Conservation (phyloP, 1,140 invertebrate species). For the Sweltsa coloradensis region DNA sequence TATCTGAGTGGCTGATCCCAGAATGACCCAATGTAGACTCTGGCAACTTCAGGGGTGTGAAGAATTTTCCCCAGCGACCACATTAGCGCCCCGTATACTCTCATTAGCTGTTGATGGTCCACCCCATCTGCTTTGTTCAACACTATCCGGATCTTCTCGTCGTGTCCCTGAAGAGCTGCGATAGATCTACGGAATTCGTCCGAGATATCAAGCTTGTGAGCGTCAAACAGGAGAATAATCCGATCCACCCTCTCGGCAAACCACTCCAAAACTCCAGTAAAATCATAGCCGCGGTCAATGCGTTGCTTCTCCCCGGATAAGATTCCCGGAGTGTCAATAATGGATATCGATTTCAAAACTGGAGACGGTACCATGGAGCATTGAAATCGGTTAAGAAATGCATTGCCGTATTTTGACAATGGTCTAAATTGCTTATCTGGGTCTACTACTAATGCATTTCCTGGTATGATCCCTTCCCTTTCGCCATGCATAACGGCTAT, state of each 20-base stretch:
- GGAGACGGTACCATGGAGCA: conserved; percentile 76
- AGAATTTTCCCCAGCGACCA: conserved; percentile 60
- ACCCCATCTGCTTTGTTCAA: conserved; percentile 66
- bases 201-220: conserved; percentile 64
- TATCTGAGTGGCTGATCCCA: conserved; percentile 63
- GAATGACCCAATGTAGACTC: conserved; percentile 71
- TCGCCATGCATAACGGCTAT: conserved; percentile 55
- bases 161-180: conserved; percentile 49
- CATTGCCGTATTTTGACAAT: conserved; percentile 54
- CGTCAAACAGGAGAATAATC: conserved; percentile 62
- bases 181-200: conserved; percentile 55
- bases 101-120: conserved; percentile 59
- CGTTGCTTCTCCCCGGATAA: conserved; percentile 87
- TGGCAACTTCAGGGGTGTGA: conserved; percentile 63
- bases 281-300: conserved; percentile 51
- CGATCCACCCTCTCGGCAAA: conserved; percentile 61
- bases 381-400: conserved; percentile 68
- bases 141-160: conserved; percentile 59
- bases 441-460: conserved; percentile 62
- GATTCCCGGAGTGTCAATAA: conserved; percentile 93
- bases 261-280: conserved; percentile 60
- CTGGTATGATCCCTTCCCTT: conserved; percentile 50
- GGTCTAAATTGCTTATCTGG: conserved; percentile 55
- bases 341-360: conserved; percentile 84
- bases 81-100: conserved; percentile 66